A percentile compares a stretch with the other conserved stretches of the same genome.
phyloP scores from a whole-genome alignment of 2,113 vertebrate species.

The Lichenostomus cassidix region DNA sequence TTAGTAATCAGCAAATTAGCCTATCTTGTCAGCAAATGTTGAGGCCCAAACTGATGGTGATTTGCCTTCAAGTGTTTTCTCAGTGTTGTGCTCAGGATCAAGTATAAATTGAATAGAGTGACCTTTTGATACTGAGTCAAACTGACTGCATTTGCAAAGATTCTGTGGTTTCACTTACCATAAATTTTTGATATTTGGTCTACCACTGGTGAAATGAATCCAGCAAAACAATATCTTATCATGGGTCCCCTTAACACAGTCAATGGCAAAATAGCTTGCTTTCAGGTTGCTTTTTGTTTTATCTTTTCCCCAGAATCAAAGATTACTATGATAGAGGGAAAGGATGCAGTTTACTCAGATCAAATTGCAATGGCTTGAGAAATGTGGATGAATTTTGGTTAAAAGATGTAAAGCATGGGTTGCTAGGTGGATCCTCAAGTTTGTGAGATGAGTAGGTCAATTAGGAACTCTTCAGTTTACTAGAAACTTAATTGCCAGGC shows the following conservation, averaged over 20 bases:
- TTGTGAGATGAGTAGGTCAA: constrained; percentile 59
- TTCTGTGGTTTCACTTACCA: constrained; percentile 85
- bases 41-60: constrained; percentile 75
- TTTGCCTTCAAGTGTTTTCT: constrained; percentile 87
- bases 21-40: constrained; percentile 76
- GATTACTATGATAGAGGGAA: constrained; percentile 44
- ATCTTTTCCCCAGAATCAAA: constrained; percentile 54
- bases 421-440: constrained; percentile 29
- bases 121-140: constrained; percentile 87
- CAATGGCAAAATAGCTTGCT: background rate
- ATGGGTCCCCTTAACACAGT: constrained; percentile 40
- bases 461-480: constrained; percentile 71
- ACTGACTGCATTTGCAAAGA: constrained; percentile 87
- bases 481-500: constrained; percentile 70
- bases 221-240: constrained; percentile 58
- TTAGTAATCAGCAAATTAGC: constrained; percentile 88
- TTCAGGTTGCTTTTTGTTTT: background rate
- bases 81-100: constrained; percentile 74
- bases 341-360: constrained; percentile 41
- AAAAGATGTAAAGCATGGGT: constrained; percentile 28
- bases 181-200: constrained; percentile 79
- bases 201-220: constrained; percentile 27
- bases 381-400: constrained; percentile 48
- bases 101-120: constrained; percentile 87
- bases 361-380: constrained; percentile 49